Base-by-base conservation (phyloP, 2,113 vertebrate species). In the Eira barbara region DNA sequence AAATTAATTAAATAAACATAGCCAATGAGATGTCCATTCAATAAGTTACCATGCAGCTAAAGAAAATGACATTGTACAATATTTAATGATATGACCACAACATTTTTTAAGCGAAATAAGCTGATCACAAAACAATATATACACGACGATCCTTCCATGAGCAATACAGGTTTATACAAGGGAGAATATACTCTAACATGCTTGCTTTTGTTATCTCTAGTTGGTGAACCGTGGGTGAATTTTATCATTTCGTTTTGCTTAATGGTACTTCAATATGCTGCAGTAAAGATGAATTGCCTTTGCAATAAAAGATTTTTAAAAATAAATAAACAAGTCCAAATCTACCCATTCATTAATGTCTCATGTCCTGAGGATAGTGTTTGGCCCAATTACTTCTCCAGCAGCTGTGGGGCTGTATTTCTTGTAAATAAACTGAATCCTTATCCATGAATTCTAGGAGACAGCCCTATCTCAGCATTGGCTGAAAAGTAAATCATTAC, bases 51-150 rank as follows among this genome's bases (percentile, higher is more conserved):
- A 69, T 0, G 1, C 34, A 57, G 59, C 7, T 74, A 57, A 57
- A 82, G 91, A 94, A 92, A 82, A 89, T 90, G 45, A 65, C 14
- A 29, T 18, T 10, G 23, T 59, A 69, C 65, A 45, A 89, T 34
- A 78, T n/a, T 76, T 81, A 76, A 87, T 82, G 83, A 92, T 25
- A 86, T 57, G 25, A 67, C 27, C 21, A 29, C 29, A 79, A 61
- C 49, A 85, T 90, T 83, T 94, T 94, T 83, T 42, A 52, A 96
- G 76, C 84, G 29, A 91, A 95, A 65, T 73, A 95, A 78, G 10
- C 55, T 86, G n/a, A 11, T n/a, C 78, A 76, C 9, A 86, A 79
- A 97, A 91, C 10, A 49, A 91, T 57, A 80, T 63, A 80, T 15
- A 93, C 6, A 74, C 65, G 82, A 91, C 8, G 31, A 86, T 89